Evolutionary conservation across 2,888 invertebrate genomes (phyloP), one percentile per base, ranked within the genome.

Genomic region (Ametastegia equiseti): DNA sequence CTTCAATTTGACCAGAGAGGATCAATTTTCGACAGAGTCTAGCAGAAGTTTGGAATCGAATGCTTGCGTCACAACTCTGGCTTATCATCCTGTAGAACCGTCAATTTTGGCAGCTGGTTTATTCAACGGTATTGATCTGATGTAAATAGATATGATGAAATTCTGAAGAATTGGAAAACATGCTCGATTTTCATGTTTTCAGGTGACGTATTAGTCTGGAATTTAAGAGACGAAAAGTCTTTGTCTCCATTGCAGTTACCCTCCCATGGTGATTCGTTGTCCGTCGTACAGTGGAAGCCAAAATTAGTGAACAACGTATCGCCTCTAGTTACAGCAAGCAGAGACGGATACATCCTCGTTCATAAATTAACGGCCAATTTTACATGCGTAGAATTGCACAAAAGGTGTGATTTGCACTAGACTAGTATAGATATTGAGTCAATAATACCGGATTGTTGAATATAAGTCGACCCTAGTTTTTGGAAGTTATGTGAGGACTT

Each of bases 1-100:
- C 60, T 91, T 89, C 75, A 88, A 88, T 84, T 82, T 90, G 4
- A 88, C 87, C 27, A 87, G 85, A 13, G 88, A 90, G 7, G 87
- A 89, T 82, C 83, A 84, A 82, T 81, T 90, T 63, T 83, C 85
- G 9, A 83, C 88, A 39, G 83, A 80, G 6, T 87, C 89, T 15
- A 86, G 81, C 23, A 90, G 86, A 83, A 85, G 82, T 19, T 82
- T 91, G 36, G 90, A 90, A 82, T 86, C 87, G 15, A 89, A 92
- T 82, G 89, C 92, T 27, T 94, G 94, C 79, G 90, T 93, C 9
- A 92, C 92, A 11, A 85, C 90, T 6, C 82, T 93, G 19, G 86
- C 91, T 57, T 94, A 93, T 88, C 94, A 94, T 88, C 92, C 93
- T 2, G 88, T 87, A 1, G 90, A 92, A 84, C 92, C 93, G 0